These are phyloP conservation scores for Pentalonia nigronervosa DNA, from an alignment of 1,140 invertebrate genomes.

Conservation along the genomic window DNA sequence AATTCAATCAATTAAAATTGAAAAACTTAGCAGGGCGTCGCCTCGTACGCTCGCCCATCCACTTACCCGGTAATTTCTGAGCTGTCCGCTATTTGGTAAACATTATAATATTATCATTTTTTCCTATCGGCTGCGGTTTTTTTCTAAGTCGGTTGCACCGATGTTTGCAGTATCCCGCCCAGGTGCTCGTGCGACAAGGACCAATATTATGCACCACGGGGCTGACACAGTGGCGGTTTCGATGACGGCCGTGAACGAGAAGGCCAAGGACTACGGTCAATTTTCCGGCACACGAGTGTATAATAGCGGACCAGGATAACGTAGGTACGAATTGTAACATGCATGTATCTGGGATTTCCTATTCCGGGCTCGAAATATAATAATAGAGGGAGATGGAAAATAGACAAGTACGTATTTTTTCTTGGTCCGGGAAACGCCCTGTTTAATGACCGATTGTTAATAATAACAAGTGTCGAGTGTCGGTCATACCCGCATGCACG, in stretches of 20 bases:
- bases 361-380: not conserved
- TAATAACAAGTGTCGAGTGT: not conserved
- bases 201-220: not conserved
- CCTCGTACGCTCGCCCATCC: not conserved
- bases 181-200: not conserved
- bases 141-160: not conserved
- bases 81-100: not conserved
- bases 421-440: constrained; percentile 41
- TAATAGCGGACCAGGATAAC: not conserved
- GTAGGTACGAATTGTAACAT: not conserved
- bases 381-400: not conserved
- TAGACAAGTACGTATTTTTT: not conserved
- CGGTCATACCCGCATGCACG: not conserved
- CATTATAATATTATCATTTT: not conserved
- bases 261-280: not conserved
- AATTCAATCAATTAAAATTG: too few relatives aligned
- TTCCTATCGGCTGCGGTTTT: not conserved
- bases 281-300: not conserved
- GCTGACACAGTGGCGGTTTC: not conserved
- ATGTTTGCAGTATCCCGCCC: not conserved
- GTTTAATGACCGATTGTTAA: constrained; percentile 1
- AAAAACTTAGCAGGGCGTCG: not conserved
- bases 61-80: not conserved
- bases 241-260: not conserved
- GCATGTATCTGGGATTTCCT: not conserved